A percentile compares a stretch with the other conserved stretches of the same genome.
phyloP scores from a whole-genome alignment of 2,113 vertebrate genomes.

The Paramormyrops kingsleyae region DNA sequence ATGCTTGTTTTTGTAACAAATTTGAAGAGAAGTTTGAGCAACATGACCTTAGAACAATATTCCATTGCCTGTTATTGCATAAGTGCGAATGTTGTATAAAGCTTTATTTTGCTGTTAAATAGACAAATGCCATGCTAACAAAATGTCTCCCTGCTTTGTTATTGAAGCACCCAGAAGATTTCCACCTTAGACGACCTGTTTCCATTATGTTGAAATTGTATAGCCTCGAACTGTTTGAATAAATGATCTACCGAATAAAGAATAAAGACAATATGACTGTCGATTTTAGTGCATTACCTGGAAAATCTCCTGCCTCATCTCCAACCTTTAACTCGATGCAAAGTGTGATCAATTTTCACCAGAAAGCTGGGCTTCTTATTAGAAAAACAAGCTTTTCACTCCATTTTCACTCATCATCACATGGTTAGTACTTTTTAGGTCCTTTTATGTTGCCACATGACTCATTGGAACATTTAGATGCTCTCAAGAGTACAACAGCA shows the following conservation, averaged over 20 bases:
- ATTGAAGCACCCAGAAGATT: neutral
- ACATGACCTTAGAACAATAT: neutral
- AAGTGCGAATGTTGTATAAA: neutral
- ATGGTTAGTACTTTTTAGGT: neutral
- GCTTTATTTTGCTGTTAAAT: constrained; percentile 11
- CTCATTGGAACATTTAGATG: neutral
- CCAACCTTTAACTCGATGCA: too few species aligned
- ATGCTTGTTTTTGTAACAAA: constrained; percentile 14
- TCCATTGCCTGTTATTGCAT: neutral
- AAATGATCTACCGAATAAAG: neutral
- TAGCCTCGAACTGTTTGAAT: neutral
- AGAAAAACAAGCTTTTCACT: neutral
- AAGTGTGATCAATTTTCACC: neutral
- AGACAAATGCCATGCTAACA: neutral
- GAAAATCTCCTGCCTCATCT: neutral
- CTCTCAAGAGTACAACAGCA: neutral
- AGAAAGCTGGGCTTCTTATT: too few species aligned
- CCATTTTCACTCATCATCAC: neutral
- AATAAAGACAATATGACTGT: neutral
- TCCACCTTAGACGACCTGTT: neutral
- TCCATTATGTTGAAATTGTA: neutral
- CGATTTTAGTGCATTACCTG: neutral
- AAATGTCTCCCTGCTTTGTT: neutral
- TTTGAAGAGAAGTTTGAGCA: neutral
- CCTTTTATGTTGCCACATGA: neutral